Evolutionary conservation across 2,888 invertebrate species (phyloP), one percentile per base, ranked within the genome.

Genomic region (Cryptosula pallasiana): DNA sequence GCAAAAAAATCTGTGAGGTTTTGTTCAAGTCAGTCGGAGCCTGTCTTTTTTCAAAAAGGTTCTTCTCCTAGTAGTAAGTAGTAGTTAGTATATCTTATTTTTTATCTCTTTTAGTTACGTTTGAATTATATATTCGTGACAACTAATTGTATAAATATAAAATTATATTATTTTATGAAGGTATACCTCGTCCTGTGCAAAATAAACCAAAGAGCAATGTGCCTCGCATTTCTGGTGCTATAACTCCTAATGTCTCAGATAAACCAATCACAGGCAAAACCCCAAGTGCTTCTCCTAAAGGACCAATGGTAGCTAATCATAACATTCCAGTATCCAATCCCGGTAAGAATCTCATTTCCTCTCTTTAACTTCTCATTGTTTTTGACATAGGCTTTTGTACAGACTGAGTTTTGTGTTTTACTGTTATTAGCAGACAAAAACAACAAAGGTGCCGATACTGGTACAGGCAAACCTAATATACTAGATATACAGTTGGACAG

Each of bases 401-500:
- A n/a, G n/a, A n/a, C n/a, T n/a, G n/a, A n/a, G n/a, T n/a, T n/a
- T n/a, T n/a, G n/a, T n/a, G n/a, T n/a, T n/a, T n/a, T n/a, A n/a
- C n/a, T n/a, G n/a, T n/a, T n/a, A n/a, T n/a, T n/a, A n/a, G n/a
- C n/a, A n/a, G n/a, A n/a, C n/a, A n/a, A n/a, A n/a, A n/a, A n/a
- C n/a, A n/a, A n/a, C n/a, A n/a, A n/a, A n/a, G 45, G 45, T 13
- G 45, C 45, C 20, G 20, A 45, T 5, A 20, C 45, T 45, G 20
- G 45, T 5, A 45, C 20, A 63, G 32, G 32, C 27, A 34, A 63
- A n/a, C 32, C 63, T 9, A 63, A 32, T 63, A 20, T 57, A 27
- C 23, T 27, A 32, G 55, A 55, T 16, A 55, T 63, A 20, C 20
- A 16, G 32, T n/a, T 83, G 36, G 83, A 83, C 72, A 74, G 81